A percentile compares a stretch with the other conserved stretches of the same genome.
Conservation (phyloP, 2,797 vertebrate species). For the Acrossocheilus wenchowensis region DNA sequence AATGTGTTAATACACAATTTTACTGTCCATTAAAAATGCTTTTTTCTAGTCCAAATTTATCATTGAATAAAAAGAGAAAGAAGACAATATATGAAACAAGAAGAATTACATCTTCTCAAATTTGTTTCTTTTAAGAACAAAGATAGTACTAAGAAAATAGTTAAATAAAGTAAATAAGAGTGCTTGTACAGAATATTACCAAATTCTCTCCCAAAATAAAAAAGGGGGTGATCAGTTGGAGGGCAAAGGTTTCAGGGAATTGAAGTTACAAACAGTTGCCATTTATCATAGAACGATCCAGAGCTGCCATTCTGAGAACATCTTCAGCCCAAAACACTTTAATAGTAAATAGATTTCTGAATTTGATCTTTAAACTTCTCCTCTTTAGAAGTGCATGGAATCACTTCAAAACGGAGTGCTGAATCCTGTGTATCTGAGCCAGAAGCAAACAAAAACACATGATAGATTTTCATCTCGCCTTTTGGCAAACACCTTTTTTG, state of each 20-base stretch:
- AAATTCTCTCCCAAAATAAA: background rate
- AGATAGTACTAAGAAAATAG: background rate
- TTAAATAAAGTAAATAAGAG: background rate
- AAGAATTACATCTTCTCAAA: background rate
- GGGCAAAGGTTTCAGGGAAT: background rate
- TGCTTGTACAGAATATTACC: background rate
- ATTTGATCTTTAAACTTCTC: constrained; percentile 12
- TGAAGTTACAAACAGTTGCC: too few relatives aligned
- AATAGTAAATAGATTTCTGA: constrained; percentile 8
- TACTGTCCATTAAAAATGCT: background rate
- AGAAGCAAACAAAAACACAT: background rate
- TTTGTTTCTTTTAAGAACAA: background rate
- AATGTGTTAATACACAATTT: background rate
- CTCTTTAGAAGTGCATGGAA: constrained; percentile 10
- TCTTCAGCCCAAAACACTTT: background rate
- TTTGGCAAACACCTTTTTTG: background rate
- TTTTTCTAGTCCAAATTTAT: background rate
- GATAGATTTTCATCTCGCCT: background rate
- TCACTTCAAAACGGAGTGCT: background rate
- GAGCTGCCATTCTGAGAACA: background rate
- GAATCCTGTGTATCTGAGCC: background rate
- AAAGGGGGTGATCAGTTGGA: background rate
- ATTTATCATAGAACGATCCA: background rate
- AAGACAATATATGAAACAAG: background rate
- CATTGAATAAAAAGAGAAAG: background rate